Percentiles rank a stretch among this genome's conserved stretches.
Conservation (phyloP, 2,797 vertebrate genomes). For the Setipinna tenuifilis region DNA sequence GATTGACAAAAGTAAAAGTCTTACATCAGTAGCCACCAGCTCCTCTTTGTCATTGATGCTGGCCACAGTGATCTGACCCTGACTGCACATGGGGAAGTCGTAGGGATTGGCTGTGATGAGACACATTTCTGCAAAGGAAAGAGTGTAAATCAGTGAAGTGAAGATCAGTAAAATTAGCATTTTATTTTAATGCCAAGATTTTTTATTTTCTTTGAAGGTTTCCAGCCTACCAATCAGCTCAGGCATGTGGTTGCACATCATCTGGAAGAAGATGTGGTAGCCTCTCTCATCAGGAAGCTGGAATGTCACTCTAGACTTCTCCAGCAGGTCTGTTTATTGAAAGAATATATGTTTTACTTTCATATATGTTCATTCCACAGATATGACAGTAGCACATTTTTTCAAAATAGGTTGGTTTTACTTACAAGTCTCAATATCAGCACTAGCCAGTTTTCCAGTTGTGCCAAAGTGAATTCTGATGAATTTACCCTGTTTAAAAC, state of each 20-base stretch:
- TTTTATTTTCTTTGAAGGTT: background rate
- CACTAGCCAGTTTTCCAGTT: constrained; percentile 50
- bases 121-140: constrained; percentile 78
- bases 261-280: constrained; percentile 90
- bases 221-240: constrained; percentile 79
- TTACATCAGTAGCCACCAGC: constrained; percentile 88
- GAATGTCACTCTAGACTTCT: constrained; percentile 87
- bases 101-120: constrained; percentile 89
- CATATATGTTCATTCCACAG: background rate
- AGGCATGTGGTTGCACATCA: constrained; percentile 86
- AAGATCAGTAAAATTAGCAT: background rate
- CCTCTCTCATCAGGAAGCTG: constrained; percentile 86
- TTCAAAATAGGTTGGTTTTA: background rate
- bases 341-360: constrained; percentile 29
- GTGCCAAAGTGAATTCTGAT: constrained; percentile 55
- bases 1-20: too few species aligned
- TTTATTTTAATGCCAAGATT: background rate
- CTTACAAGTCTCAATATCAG: constrained; percentile 56
- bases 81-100: constrained; percentile 83
- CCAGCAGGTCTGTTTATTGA: constrained; percentile 79
- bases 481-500: constrained; percentile 46
- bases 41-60: constrained; percentile 89
- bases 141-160: background rate
- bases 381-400: background rate
- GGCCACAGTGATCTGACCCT: constrained; percentile 85